Base-by-base conservation (phyloP, 35 echinoderm and acorn worm genomes). In the Nesometra sesokonis region DNA sequence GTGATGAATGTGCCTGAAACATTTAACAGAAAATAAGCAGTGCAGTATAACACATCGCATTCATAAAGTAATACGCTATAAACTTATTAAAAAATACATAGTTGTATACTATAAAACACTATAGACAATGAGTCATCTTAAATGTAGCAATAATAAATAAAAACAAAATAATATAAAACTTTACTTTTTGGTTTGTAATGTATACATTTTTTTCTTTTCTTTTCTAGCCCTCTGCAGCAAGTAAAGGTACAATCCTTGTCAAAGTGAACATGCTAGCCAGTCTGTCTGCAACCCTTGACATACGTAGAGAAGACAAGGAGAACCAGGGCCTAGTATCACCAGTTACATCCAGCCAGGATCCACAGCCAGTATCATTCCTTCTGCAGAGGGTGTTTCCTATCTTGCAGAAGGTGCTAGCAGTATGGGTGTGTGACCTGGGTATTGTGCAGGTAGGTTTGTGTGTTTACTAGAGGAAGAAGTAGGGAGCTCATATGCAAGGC, bases 181-280 rank as follows among this genome's bases (percentile, higher is more conserved):
- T n/a, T n/a, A n/a, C n/a, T n/a, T n/a, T n/a, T n/a, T n/a, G n/a
- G n/a, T n/a, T n/a, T n/a, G n/a, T n/a, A n/a, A n/a, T 43, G 38
- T 43, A 43, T 43, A 43, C 4, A 11, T 67, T 21, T 0, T 79
- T 35, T n/a, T 32, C 5, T 57, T 78, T 31, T 27, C 31, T 35
- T 33, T 84, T 52, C 0, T 46, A 97, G 95, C 89, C 95, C 30
- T 91, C 92, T 37, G 91, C 95, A 13, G 86, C 85, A 32, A 93
- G 81, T 33, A 99, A 99, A 34, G 89, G 92, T 17, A 91, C 87
- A 17, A 91, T 99, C 77, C 79, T 94, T 3, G 85, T 93, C 5
- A 94, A 93, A 81, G 77, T 99, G 35, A 92, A 86, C 85, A 99
- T 99, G 96, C 90, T 99, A 46, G 90, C 92, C 46, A 92, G 86